These are phyloP conservation scores for Brachionus rotundiformis DNA, from an alignment of 1,140 invertebrate species.

Conservation along the genomic window DNA sequence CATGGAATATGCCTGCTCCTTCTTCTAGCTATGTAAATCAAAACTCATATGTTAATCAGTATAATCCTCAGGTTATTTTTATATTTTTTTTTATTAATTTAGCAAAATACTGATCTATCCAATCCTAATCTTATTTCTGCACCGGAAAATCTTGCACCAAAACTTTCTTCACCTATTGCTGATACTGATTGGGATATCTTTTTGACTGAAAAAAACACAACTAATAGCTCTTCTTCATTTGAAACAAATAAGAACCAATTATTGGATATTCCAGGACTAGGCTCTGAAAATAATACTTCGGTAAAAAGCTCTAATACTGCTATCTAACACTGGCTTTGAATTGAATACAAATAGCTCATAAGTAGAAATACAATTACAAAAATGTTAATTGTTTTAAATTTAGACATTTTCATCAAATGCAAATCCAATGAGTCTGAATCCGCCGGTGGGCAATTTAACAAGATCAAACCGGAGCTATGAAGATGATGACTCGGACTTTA, in stretches of 20 bases:
- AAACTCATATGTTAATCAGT: slow-evolving; percentile 42
- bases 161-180: slow-evolving; percentile 17
- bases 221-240: background rate
- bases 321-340: background rate
- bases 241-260: background rate
- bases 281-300: background rate
- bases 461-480: slow-evolving; percentile 29
- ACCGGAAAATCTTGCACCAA: background rate
- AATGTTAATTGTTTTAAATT: background rate
- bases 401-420: slow-evolving; percentile 2
- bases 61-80: slow-evolving; percentile 35
- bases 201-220: background rate
- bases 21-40: slow-evolving; percentile 42
- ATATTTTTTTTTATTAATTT: background rate
- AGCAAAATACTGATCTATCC: background rate
- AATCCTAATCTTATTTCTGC: background rate
- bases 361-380: too few relatives aligned
- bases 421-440: background rate
- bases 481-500: slow-evolving; percentile 23
- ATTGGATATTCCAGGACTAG: background rate
- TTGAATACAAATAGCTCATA: background rate
- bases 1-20: slow-evolving; percentile 35
- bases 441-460: background rate
- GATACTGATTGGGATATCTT: slow-evolving; percentile 14
- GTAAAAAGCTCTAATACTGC: background rate